Evolutionary conservation across 2,888 invertebrate species (phyloP), one percentile per base, ranked within the genome.

Genomic region (Protodeltote pygarga): DNA sequence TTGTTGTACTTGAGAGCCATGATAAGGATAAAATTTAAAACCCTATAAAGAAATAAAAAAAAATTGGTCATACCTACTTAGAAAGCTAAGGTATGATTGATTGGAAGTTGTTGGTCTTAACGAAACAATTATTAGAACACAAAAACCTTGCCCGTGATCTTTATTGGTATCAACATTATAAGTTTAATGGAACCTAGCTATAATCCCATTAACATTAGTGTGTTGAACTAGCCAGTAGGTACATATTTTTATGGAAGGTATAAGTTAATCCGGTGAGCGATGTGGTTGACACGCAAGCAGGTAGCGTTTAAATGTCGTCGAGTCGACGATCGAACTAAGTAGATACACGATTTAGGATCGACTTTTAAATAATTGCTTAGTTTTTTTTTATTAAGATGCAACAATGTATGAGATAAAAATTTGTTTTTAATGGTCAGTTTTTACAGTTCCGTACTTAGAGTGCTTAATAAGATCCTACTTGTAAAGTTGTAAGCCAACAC

Each of bases 191-290:
- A 81, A 79, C 73, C 66, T 70, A 72, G 71, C 78, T 74, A 71
- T 85, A 83, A 84, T 84, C 75, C 81, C 79, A 83, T 86, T 83
- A 82, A 80, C 78, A 80, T 82, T 76, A 75, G 75, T 75, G 77
- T 81, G 77, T 79, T 77, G 71, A 71, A 77, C 71, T 76, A 76
- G 55, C 40, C 29, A 62, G 60, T 78, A 72, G 68, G 53, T 69
- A 67, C 62, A 77, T 81, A 78, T 80, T 81, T 87, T 88, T 85
- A 83, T 85, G 73, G 74, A 75, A 77, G 73, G 73, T 79, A 81
- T 80, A 77, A 71, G 71, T 81, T 89, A 87, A 89, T 87, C 89
- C 85, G 72, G 57, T 65, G 77, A 81, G 72, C 76, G 76, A 77
- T 76, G 74, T 67, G 60, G 70, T 65, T 69, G 76, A 80, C 89